A percentile compares a stretch with the other conserved stretches of the same genome.
These are phyloP conservation scores for Crocidura indochinensis DNA, from an alignment of 2,797 vertebrate genomes.

Conservation along the genomic window DNA sequence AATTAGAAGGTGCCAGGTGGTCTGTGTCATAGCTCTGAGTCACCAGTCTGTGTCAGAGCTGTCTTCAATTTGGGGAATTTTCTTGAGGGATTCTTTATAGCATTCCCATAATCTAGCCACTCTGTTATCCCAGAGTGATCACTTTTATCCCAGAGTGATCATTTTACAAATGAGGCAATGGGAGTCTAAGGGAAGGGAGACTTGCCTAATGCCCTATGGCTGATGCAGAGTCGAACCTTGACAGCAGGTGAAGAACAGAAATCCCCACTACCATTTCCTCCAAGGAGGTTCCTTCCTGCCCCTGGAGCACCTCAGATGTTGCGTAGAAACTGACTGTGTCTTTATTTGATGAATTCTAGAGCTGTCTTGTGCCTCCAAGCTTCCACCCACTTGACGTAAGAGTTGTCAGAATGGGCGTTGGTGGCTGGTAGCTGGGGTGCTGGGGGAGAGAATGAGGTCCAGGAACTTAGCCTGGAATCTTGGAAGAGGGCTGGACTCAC, in stretches of 20 bases:
- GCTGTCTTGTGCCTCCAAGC: background rate
- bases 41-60: background rate
- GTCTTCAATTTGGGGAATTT: background rate
- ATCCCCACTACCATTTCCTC: background rate
- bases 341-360: background rate
- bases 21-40: background rate
- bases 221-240: background rate
- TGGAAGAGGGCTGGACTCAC: background rate
- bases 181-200: background rate
- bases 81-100: background rate
- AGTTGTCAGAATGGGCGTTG: background rate
- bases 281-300: background rate
- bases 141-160: background rate
- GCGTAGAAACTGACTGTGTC: background rate
- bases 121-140: background rate
- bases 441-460: background rate
- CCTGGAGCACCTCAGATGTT: background rate
- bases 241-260: background rate
- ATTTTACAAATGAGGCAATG: background rate
- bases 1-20: background rate
- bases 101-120: background rate
- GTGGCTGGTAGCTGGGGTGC: background rate
- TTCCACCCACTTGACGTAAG: background rate
- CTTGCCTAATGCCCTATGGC: background rate
- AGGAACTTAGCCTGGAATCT: rapidly evolving